A percentile compares a stretch with the other conserved stretches of the same genome.
Evolutionary conservation across 1,140 invertebrate species (phyloP).

Genomic region (Saccostrea cuccullata): DNA sequence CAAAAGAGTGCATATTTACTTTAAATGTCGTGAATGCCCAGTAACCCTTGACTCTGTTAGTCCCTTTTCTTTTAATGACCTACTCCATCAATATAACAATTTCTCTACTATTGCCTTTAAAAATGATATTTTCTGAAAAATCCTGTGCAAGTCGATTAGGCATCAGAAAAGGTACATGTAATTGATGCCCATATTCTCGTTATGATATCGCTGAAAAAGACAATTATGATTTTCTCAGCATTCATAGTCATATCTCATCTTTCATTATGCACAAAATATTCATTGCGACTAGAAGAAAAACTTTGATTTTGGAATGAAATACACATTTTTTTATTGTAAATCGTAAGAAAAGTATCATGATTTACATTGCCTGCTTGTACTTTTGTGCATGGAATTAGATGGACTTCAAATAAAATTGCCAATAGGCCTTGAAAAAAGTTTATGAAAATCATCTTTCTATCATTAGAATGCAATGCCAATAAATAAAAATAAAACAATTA

Average conservation of each 20-base stretch:
- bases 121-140: not conserved
- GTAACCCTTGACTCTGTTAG: not conserved
- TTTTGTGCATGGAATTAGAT: not conserved
- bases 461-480: not conserved
- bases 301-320: not conserved
- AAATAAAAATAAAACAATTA: not conserved
- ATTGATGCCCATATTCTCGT: not conserved
- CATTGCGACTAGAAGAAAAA: not conserved
- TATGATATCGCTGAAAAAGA: not conserved
- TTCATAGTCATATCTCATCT: not conserved
- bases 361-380: conserved; percentile 14
- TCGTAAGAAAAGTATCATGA: not conserved
- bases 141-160: not conserved
- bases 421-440: not conserved
- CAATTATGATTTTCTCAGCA: not conserved
- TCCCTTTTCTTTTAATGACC: not conserved
- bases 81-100: not conserved
- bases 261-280: not conserved
- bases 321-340: not conserved
- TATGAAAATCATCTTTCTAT: not conserved
- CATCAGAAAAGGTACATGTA: not conserved
- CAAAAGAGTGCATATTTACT: not conserved
- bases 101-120: not conserved
- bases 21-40: not conserved
- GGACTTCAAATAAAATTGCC: not conserved